A percentile compares a stretch with the other conserved stretches of the same genome.
These are phyloP conservation scores for Nomada lathburiana DNA, from an alignment of 2,888 invertebrate genomes.

Conservation along the genomic window DNA sequence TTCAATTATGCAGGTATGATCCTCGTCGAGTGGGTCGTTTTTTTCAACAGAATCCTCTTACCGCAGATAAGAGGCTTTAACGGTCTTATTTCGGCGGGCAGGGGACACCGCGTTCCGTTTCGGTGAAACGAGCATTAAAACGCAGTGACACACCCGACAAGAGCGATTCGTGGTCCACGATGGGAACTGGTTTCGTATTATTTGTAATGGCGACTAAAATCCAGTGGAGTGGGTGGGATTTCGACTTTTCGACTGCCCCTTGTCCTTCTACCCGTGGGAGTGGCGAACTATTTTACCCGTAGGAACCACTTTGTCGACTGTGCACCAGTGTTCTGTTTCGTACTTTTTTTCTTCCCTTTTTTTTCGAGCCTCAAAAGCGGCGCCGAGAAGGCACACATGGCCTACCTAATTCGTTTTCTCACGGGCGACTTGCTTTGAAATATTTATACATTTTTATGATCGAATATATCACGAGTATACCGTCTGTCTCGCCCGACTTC, in stretches of 20 bases:
- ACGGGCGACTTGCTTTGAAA: conserved; percentile 46
- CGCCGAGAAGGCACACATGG: conserved; percentile 25
- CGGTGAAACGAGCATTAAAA: conserved; percentile 67
- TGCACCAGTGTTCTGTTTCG: neutral
- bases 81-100: conserved; percentile 22
- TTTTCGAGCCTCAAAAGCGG: conserved; percentile 18
- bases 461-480: conserved; percentile 5
- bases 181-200: conserved; percentile 74
- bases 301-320: conserved; percentile 53
- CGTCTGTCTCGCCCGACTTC: neutral
- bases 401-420: conserved; percentile 30
- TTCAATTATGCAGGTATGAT: conserved; percentile 22
- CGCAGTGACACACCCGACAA: conserved; percentile 67
- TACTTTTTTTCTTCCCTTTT: neutral
- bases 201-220: conserved; percentile 70
- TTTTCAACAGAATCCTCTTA: conserved; percentile 24
- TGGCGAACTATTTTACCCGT: conserved; percentile 60
- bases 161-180: conserved; percentile 78
- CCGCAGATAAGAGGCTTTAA: conserved; percentile 55
- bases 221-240: conserved; percentile 74
- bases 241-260: conserved; percentile 64
- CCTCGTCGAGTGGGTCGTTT: conserved; percentile 9
- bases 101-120: conserved; percentile 37
- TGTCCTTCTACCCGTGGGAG: conserved; percentile 62
- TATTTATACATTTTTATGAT: conserved; percentile 49